Evolutionary conservation across 2,888 invertebrate species (phyloP).

Genomic region (Drosophila nigritarsus): DNA sequence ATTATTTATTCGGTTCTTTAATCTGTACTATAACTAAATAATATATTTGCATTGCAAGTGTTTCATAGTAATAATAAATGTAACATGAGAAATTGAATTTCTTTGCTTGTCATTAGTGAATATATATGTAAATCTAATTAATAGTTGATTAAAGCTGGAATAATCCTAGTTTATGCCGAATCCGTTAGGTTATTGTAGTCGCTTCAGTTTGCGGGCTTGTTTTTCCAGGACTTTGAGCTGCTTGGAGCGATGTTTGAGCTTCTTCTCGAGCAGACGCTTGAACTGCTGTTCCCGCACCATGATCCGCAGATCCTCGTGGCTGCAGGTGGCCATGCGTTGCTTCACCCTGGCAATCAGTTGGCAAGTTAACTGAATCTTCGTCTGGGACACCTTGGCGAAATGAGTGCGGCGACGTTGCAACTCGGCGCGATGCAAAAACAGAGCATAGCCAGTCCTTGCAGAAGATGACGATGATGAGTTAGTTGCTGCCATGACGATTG

Average conservation of each 20-base stretch:
- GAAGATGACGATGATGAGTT: not conserved
- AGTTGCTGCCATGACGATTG: slow-evolving; percentile 57
- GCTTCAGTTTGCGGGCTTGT: slow-evolving; percentile 29
- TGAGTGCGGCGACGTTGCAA: slow-evolving; percentile 51
- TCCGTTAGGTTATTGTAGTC: slow-evolving; percentile 10
- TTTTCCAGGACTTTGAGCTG: slow-evolving; percentile 53
- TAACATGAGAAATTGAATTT: slow-evolving; percentile 57
- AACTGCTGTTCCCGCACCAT: slow-evolving; percentile 60
- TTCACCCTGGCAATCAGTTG: slow-evolving; percentile 53
- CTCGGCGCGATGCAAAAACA: slow-evolving; percentile 66
- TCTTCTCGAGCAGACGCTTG: slow-evolving; percentile 50
- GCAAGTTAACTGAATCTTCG: slow-evolving; percentile 58
- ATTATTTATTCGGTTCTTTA: not conserved
- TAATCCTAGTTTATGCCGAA: not conserved
- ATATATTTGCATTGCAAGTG: not conserved
- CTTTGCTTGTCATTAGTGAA: slow-evolving; percentile 1
- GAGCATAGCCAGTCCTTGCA: slow-evolving; percentile 55
- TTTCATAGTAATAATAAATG: not conserved
- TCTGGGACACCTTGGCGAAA: slow-evolving; percentile 47
- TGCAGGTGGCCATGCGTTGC: slow-evolving; percentile 52
- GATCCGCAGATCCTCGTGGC: slow-evolving; percentile 60
- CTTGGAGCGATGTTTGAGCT: slow-evolving; percentile 51
- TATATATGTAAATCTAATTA: not conserved
- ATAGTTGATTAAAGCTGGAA: not conserved
- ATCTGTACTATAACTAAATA: not conserved